phyloP scores from a whole-genome alignment of 2,797 vertebrate species.

The Leuciscus waleckii region DNA sequence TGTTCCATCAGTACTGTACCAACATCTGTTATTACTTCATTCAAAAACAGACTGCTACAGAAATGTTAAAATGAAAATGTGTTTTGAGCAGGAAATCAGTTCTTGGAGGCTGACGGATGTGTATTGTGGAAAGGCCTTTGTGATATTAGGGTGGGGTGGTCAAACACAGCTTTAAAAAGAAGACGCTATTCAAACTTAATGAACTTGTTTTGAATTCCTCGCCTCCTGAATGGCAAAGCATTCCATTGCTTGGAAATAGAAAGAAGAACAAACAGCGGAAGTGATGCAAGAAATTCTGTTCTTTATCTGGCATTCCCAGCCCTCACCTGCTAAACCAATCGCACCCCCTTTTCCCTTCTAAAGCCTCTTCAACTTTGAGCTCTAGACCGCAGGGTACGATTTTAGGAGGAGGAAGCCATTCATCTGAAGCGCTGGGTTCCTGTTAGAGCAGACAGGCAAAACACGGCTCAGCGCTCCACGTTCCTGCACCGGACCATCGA shows the following conservation, averaged over 20 bases:
- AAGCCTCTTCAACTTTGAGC: conserved; percentile 30
- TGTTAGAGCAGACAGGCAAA: conserved; percentile 9
- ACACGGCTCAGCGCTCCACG: neutral
- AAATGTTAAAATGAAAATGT: neutral
- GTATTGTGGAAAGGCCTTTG: conserved; percentile 50
- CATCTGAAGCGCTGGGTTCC: conserved; percentile 28
- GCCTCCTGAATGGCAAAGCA: conserved; percentile 52
- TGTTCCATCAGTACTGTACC: neutral
- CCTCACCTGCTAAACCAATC: conserved; percentile 64
- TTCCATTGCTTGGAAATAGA: conserved; percentile 63
- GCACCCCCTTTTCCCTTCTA: conserved; percentile 28
- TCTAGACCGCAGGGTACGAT: neutral
- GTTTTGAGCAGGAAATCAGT: conserved; percentile 51
- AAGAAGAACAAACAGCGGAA: conserved; percentile 63
- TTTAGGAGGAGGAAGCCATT: conserved; percentile 52
- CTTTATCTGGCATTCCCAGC: conserved; percentile 65
- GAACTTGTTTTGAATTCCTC: conserved; percentile 65
- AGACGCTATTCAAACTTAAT: conserved; percentile 55
- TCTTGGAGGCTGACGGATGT: conserved; percentile 40
- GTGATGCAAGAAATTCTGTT: conserved; percentile 60
- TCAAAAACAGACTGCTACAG: neutral
- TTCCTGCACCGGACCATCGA: neutral
- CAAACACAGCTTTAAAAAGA: conserved; percentile 55
- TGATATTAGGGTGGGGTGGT: conserved; percentile 61
- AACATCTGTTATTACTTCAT: neutral